These are phyloP conservation scores for Ptilodon capucinus DNA, from an alignment of 2,888 invertebrate genomes.

Conservation along the genomic window DNA sequence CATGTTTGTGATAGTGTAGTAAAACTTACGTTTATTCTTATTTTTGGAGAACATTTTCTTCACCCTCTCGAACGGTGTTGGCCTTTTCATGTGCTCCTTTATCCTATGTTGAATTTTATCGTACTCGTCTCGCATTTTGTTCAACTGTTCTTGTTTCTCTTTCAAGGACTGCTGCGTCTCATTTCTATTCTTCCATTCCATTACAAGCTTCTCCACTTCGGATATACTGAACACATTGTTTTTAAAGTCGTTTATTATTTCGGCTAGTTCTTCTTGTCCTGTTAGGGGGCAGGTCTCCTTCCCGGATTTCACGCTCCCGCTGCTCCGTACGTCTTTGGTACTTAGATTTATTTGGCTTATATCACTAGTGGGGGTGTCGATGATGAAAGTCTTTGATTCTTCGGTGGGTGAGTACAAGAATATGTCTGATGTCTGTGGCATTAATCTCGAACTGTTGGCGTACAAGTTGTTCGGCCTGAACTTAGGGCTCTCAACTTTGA, in stretches of 20 bases:
- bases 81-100: slow-evolving; percentile 88
- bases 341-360: slow-evolving; percentile 75
- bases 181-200: slow-evolving; percentile 93
- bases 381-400: slow-evolving; percentile 71
- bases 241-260: slow-evolving; percentile 94
- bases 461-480: slow-evolving; percentile 75
- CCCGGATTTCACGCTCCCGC: slow-evolving; percentile 69
- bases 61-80: slow-evolving; percentile 91
- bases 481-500: slow-evolving; percentile 80
- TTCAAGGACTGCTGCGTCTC: slow-evolving; percentile 93
- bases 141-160: slow-evolving; percentile 92
- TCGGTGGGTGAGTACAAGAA: slow-evolving; percentile 78
- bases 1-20: not conserved
- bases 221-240: slow-evolving; percentile 93
- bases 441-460: slow-evolving; percentile 70
- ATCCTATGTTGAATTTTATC: slow-evolving; percentile 91
- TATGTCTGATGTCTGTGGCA: slow-evolving; percentile 70
- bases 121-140: slow-evolving; percentile 90
- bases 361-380: slow-evolving; percentile 77
- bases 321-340: slow-evolving; percentile 67
- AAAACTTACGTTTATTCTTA: slow-evolving; percentile 76
- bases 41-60: slow-evolving; percentile 88
- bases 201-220: slow-evolving; percentile 92
- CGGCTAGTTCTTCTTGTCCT: slow-evolving; percentile 90
- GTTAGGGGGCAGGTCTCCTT: slow-evolving; percentile 69